Base-by-base conservation (phyloP, 2,888 invertebrate species). In the Drosophila longiperda region DNA sequence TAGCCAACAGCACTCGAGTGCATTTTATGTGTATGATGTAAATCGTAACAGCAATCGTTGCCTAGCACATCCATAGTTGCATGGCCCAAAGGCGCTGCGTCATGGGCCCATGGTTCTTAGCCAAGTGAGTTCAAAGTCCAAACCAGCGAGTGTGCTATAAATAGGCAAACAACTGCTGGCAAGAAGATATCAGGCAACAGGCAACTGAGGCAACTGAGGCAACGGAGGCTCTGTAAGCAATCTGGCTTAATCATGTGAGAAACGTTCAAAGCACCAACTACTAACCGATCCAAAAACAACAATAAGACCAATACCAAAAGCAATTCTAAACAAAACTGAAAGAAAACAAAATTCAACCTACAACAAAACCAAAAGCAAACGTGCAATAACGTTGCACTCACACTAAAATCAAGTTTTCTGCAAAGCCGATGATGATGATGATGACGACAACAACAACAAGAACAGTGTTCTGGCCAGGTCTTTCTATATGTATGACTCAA, bases 231-330 rank as follows among this genome's bases (percentile, higher is more conserved):
- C 57, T 89, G 82, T 82, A 85, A 87, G 87, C 90, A 90, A 87
- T 87, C 87, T 80, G 82, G 82, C 89, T 87, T 87, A 87, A 87
- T 87, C 90, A 87, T 87, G 90, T 87, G 87, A 90, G 90, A 90
- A 90, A 82, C 88, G 75, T 73, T 79, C 75, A 75, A 69, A 68
- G 59, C 68, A 59, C 57, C 69, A 74, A 38, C 55, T 26, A 66
- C 78, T 70, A 80, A 76, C 59, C 66, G 70, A 63, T 29, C 62
- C 64, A 67, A 75, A 79, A 75, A 54, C 54, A 65, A 57, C 58
- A 70, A 80, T 69, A 57, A 40, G 33, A 58, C 34, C 15, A 53
- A 62, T 64, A 63, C 59, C 57, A 50, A 29, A 32, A 53, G 23
- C 53, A 50, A 54, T 17, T 11, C 54, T 38, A 54, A 54, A 36